Conservation (phyloP, 2,113 vertebrate species). For the Bubo bubo region DNA sequence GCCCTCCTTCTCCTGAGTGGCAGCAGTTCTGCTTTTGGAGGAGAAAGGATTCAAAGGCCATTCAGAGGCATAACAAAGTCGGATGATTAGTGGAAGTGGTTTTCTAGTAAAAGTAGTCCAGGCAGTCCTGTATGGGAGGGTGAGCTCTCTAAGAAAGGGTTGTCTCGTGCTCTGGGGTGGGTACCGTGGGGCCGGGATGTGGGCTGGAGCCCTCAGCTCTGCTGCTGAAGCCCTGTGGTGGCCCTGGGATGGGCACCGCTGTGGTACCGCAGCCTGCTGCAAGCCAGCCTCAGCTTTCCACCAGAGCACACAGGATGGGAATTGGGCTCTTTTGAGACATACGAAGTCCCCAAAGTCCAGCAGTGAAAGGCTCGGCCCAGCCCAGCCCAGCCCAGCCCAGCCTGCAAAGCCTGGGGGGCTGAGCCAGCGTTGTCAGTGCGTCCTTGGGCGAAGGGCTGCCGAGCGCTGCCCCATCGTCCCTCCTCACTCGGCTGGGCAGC, state of each 20-base stretch:
- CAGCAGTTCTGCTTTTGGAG: neutral
- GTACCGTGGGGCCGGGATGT: accelerated
- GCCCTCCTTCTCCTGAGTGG: neutral
- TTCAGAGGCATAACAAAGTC: neutral
- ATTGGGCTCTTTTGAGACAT: neutral
- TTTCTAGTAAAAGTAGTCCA: neutral
- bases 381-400: neutral
- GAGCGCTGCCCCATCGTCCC: neutral
- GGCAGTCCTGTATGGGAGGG: accelerated
- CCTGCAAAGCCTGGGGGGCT: neutral
- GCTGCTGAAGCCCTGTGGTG: neutral
- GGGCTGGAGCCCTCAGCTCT: neutral
- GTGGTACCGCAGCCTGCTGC: neutral
- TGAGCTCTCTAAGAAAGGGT: neutral
- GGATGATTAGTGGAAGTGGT: neutral
- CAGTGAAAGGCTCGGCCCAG: neutral
- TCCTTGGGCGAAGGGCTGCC: neutral
- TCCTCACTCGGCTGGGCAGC: neutral
- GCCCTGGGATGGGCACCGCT: neutral
- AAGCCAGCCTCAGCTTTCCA: neutral
- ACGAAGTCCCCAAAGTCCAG: neutral
- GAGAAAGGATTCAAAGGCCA: neutral
- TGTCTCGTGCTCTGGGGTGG: neutral
- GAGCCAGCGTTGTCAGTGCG: accelerated
- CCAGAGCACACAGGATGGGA: neutral